Evolutionary conservation across 2,113 vertebrate genomes (phyloP).

Genomic region (Grus americana): DNA sequence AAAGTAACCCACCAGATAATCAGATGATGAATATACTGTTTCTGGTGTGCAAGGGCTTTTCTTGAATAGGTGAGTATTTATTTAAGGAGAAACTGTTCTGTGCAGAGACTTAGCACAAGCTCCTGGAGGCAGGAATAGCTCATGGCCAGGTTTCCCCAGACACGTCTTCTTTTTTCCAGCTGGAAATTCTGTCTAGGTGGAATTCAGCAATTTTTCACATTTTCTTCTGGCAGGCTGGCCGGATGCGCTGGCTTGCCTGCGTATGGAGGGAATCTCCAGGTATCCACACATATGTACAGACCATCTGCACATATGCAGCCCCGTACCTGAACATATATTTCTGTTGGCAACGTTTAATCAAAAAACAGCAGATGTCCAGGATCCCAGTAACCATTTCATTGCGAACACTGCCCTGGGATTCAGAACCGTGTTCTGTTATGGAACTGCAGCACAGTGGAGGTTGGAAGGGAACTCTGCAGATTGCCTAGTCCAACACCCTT

Average conservation of each 20-base stretch:
- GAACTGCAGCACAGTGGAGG: not conserved
- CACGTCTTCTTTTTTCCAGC: slow-evolving; percentile 20
- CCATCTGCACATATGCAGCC: not conserved
- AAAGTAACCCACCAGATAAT: not conserved
- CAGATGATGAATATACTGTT: not conserved
- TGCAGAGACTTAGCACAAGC: not conserved
- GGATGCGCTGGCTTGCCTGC: not conserved
- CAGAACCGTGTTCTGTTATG: not conserved
- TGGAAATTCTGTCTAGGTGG: slow-evolving; percentile 44
- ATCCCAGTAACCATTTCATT: not conserved
- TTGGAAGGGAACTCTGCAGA: not conserved
- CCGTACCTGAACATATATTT: not conserved
- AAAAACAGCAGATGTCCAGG: not conserved
- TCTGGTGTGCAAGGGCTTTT: not conserved
- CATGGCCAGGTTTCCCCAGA: slow-evolving; percentile 1
- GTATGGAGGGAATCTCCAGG: not conserved
- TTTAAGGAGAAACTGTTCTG: not conserved
- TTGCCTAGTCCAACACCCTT: not conserved
- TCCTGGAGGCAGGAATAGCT: not conserved
- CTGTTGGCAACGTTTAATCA: not conserved
- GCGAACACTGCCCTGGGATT: not conserved
- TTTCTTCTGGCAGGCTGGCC: not conserved
- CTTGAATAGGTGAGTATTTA: not conserved
- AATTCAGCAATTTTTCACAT: not conserved
- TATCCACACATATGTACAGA: not conserved